Evolutionary conservation across 2,888 invertebrate genomes (phyloP).

Genomic region (Lasioglossum figueresi): DNA sequence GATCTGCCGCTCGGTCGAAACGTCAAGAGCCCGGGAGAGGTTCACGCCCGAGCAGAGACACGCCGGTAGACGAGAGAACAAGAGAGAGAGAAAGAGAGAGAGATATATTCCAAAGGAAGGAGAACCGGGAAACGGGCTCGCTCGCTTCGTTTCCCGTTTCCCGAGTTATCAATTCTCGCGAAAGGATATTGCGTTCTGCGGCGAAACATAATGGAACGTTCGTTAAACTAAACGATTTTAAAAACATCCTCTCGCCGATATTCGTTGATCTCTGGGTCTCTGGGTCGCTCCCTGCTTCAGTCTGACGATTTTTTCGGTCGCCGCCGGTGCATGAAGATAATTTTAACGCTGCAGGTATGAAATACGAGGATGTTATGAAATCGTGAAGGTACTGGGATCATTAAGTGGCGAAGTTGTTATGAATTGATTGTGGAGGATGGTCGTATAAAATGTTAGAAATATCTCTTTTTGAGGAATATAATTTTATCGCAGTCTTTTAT

Average conservation of each 20-base stretch:
- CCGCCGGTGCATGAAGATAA: not conserved
- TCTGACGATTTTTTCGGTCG: not conserved
- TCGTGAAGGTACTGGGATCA: not conserved
- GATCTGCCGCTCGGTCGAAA: conserved; percentile 34
- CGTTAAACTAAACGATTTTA: conserved; percentile 12
- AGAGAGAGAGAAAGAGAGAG: not conserved
- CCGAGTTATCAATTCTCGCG: conserved; percentile 55
- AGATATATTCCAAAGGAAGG: conserved; percentile 38
- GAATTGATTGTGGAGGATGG: not conserved
- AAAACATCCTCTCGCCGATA: not conserved
- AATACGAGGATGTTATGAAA: not conserved
- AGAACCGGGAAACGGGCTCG: conserved; percentile 32
- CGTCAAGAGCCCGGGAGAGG: conserved; percentile 47
- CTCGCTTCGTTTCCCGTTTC: conserved; percentile 58
- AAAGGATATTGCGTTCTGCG: conserved; percentile 20
- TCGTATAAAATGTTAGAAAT: not conserved
- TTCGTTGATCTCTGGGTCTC: not conserved
- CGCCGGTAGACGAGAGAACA: not conserved
- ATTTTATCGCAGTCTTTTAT: not conserved
- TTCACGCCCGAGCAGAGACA: conserved; percentile 37
- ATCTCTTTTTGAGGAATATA: not conserved
- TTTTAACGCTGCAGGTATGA: not conserved
- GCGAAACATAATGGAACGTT: conserved; percentile 13
- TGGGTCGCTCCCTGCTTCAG: not conserved
- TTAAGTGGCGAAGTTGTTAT: not conserved